A percentile compares a stretch with the other conserved stretches of the same genome.
Conservation (phyloP, 2,113 vertebrate species). For the Deroptyus accipitrinus region DNA sequence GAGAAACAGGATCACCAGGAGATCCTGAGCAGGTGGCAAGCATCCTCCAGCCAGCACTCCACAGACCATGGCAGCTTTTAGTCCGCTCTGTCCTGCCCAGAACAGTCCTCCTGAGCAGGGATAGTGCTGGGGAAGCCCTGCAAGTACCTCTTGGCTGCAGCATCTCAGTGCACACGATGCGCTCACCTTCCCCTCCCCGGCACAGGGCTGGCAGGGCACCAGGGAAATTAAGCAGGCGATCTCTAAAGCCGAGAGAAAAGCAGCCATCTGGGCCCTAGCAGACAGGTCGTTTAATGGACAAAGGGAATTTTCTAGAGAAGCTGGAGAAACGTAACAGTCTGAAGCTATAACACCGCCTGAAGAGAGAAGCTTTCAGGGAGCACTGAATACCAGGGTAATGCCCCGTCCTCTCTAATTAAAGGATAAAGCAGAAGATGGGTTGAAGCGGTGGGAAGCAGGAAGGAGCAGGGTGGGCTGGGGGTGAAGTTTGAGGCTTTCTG, state of each 20-base stretch:
- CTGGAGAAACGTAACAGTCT: neutral
- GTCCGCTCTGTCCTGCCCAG: neutral
- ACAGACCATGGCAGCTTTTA: neutral
- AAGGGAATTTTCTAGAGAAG: constrained; percentile 19
- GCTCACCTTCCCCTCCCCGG: too few species aligned
- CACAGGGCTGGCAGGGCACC: neutral
- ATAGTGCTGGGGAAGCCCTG: neutral
- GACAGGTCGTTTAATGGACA: neutral
- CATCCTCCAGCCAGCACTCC: neutral
- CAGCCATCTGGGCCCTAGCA: constrained; percentile 14
- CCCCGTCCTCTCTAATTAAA: neutral
- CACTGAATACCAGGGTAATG: neutral
- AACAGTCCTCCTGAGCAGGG: neutral
- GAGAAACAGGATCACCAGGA: neutral
- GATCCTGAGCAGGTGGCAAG: rapidly evolving
- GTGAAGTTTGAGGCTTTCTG: neutral
- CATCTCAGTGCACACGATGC: rapidly evolving
- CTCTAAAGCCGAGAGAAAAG: constrained; percentile 7
- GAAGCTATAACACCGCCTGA: neutral
- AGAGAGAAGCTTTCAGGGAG: neutral
- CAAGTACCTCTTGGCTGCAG: rapidly evolving
- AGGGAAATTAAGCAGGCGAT: neutral
- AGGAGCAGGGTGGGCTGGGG: neutral
- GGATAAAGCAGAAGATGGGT: neutral
- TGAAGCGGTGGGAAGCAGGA: neutral